Conservation (phyloP, 2,888 invertebrate species). For the Stenichneumon culpator region DNA sequence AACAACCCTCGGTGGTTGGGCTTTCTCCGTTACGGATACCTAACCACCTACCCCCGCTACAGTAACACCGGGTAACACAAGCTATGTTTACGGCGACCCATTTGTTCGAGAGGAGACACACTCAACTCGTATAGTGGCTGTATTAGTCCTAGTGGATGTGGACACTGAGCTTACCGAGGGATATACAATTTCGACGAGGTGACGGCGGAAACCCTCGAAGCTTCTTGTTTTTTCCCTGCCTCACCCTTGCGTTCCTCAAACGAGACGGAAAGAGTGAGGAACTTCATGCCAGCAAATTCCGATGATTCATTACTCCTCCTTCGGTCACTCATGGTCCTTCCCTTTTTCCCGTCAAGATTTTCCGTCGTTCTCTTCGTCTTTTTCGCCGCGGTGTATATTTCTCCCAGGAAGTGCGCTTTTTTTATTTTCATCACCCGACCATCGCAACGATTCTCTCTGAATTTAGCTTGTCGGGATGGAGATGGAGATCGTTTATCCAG, state of each 20-base stretch:
- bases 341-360: background rate
- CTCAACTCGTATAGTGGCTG: conserved; percentile 53
- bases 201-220: conserved; percentile 35
- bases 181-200: conserved; percentile 48
- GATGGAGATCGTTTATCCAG: conserved; percentile 59
- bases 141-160: conserved; percentile 58
- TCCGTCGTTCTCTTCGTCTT: background rate
- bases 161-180: conserved; percentile 57
- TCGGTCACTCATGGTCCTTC: background rate
- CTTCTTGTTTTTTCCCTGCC: conserved; percentile 24
- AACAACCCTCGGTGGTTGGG: conserved; percentile 59
- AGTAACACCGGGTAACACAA: conserved; percentile 67
- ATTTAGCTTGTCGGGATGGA: conserved; percentile 31
- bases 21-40: conserved; percentile 64
- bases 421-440: conserved; percentile 35
- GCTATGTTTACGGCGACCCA: conserved; percentile 73
- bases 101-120: conserved; percentile 69
- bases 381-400: background rate
- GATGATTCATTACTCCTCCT: conserved; percentile 25
- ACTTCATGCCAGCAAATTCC: background rate
- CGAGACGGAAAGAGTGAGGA: background rate
- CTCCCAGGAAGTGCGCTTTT: conserved; percentile 9
- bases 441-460: conserved; percentile 12
- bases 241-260: background rate
- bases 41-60: conserved; percentile 37